These are phyloP conservation scores for Pteronura brasiliensis DNA, from an alignment of 2,113 vertebrate genomes.

Conservation along the genomic window DNA sequence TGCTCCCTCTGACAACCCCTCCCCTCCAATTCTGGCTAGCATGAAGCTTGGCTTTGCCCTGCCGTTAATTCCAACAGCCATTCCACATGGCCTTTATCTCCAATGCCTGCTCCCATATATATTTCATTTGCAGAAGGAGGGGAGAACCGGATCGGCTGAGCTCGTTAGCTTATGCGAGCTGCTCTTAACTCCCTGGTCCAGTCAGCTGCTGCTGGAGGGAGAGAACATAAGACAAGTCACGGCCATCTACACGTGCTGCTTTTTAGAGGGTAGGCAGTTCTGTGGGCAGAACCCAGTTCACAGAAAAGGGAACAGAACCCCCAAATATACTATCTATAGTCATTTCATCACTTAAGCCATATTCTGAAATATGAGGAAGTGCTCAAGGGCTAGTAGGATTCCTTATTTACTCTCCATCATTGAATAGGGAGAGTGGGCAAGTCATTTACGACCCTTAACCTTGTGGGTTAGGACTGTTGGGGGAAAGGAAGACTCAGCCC, in stretches of 20 bases:
- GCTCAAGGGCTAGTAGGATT: neutral
- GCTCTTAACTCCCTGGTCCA: neutral
- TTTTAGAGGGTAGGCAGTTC: neutral
- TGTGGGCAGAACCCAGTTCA: neutral
- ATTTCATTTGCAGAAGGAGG: neutral
- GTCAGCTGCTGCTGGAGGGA: neutral
- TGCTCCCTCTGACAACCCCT: neutral
- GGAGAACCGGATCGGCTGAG: neutral
- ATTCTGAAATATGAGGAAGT: neutral
- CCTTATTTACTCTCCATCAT: neutral
- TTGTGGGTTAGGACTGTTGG: neutral
- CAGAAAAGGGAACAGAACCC: neutral
- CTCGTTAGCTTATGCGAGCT: neutral
- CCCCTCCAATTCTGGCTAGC: neutral
- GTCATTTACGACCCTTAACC: neutral
- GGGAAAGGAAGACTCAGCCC: neutral
- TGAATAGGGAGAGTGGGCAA: neutral
- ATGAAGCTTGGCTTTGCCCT: neutral
- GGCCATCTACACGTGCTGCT: neutral
- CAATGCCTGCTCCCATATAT: neutral
- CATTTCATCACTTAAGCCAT: neutral
- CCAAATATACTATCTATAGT: neutral
- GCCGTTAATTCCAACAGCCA: neutral
- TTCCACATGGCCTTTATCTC: neutral
- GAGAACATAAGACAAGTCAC: neutral